Evolutionary conservation across 1,140 invertebrate genomes (phyloP).

Genomic region (Pseudomyrmex dendroicus): DNA sequence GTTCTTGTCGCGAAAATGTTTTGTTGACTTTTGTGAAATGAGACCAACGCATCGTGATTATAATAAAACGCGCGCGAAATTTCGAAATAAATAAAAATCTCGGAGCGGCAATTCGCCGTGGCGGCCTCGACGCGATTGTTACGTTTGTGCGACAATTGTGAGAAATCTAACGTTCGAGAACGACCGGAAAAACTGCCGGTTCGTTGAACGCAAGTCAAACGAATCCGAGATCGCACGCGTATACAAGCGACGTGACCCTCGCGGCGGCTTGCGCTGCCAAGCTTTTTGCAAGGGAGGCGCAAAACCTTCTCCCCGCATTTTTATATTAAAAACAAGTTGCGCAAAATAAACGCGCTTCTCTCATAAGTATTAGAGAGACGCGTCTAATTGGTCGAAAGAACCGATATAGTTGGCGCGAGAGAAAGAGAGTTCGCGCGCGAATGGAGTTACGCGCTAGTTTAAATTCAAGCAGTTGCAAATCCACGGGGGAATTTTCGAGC

Average conservation of each 20-base stretch:
- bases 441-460: slow-evolving; percentile 1
- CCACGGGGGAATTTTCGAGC: slow-evolving; percentile 30
- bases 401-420: slow-evolving; percentile 26
- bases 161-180: not conserved
- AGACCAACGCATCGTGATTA: slow-evolving; percentile 54
- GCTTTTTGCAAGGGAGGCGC: too few species aligned
- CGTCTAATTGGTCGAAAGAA: slow-evolving; percentile 53
- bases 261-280: too few species aligned
- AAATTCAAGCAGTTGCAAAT: slow-evolving; percentile 58
- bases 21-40: slow-evolving; percentile 35
- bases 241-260: too few species aligned
- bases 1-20: too few species aligned
- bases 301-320: too few species aligned
- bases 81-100: slow-evolving; percentile 43
- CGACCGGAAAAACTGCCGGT: slow-evolving; percentile 10
- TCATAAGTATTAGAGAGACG: slow-evolving; percentile 17
- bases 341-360: not conserved
- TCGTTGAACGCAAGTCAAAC: too few species aligned
- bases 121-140: slow-evolving; percentile 6
- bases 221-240: too few species aligned
- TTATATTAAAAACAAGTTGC: not conserved
- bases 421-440: slow-evolving; percentile 1
- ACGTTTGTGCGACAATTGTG: not conserved
- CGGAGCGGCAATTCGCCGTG: slow-evolving; percentile 47
- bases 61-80: slow-evolving; percentile 55